Conservation (phyloP, 2,888 invertebrate genomes). For the Deilephila porcellus region DNA sequence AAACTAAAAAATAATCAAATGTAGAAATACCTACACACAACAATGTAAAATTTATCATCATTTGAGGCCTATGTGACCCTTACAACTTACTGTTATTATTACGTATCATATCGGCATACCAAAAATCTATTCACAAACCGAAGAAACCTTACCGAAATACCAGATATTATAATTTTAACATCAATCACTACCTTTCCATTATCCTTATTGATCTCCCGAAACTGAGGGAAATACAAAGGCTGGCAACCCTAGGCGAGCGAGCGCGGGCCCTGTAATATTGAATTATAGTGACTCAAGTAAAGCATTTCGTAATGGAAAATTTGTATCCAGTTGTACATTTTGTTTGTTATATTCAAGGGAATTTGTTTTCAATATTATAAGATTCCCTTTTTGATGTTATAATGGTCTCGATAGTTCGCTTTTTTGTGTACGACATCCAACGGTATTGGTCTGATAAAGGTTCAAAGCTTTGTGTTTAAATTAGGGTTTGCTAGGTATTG, state of each 20-base stretch:
- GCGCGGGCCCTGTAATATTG: slow-evolving; percentile 72
- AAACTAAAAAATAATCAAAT: too few relatives aligned
- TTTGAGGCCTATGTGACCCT: too few relatives aligned
- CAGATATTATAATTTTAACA: not conserved
- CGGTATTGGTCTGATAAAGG: not conserved
- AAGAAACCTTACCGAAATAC: not conserved
- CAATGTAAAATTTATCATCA: too few relatives aligned
- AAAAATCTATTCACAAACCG: not conserved
- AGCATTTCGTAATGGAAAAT: slow-evolving; percentile 61
- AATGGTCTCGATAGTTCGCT: slow-evolving; percentile 42
- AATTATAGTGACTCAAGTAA: slow-evolving; percentile 71
- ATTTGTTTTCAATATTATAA: slow-evolving; percentile 53
- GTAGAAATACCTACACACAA: too few relatives aligned
- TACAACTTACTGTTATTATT: too few relatives aligned
- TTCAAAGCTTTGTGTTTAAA: too few relatives aligned
- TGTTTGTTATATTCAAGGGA: slow-evolving; percentile 55
- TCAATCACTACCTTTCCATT: not conserved
- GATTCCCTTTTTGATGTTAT: slow-evolving; percentile 53
- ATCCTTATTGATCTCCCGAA: slow-evolving; percentile 23
- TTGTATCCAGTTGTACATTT: slow-evolving; percentile 62
- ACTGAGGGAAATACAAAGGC: slow-evolving; percentile 32
- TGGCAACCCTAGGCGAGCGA: slow-evolving; percentile 36
- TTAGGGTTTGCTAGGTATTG: too few relatives aligned
- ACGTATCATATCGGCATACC: too few relatives aligned
- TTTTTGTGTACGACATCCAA: not conserved